Base-by-base conservation (phyloP, 2,113 vertebrate species). In the Carassius carassius region DNA sequence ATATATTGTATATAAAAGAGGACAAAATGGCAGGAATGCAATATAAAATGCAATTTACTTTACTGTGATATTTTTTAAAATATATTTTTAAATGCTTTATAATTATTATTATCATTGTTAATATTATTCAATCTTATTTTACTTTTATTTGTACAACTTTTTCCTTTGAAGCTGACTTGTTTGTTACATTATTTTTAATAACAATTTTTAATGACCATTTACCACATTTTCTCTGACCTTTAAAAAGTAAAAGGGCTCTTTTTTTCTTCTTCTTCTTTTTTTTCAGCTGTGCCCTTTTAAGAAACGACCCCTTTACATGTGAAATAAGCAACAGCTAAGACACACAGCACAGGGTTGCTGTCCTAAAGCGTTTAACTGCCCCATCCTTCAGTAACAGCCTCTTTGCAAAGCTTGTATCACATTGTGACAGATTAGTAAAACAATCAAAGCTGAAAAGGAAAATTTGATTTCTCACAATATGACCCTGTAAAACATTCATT, bases 391-490 rank as follows among this genome's bases (percentile, higher is more conserved):
- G 21, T 25, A 16, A 25, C 72, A 74, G 70, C 41, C 21, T 73
- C 37, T 37, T 70, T 21, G 67, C 32, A 70, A 37, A 70, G 67
- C 67, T 73, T 74, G 5, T 23, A 49, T 47, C 72, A 49, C 41
- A 74, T 74, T 70, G 37, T 73, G 5, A 47, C 13, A 8, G 4
- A 73, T 73, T 25, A 13, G 1, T 49, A 49, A 74, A 49, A 74
- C 72, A 47, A 74, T 74, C 41, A 3, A 7, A 23, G 5, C 14
- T 47, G 70, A 74, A 74, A 73, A 74, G n/a, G 21, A 74, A 47
- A 74, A 74, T 49, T 16, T 8, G 41, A 74, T 74, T 74, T 74
- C 72, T 74, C 6, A 49, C 69, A 44, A 69, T 72, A 41, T 41
- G 17, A 70, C 7, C 3, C 32, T 8, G 9, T 19, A 37, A 69